Evolutionary conservation across 2,888 invertebrate genomes (phyloP), one percentile per base, ranked within the genome.

Genomic region (Nemotelus nigrinus): DNA sequence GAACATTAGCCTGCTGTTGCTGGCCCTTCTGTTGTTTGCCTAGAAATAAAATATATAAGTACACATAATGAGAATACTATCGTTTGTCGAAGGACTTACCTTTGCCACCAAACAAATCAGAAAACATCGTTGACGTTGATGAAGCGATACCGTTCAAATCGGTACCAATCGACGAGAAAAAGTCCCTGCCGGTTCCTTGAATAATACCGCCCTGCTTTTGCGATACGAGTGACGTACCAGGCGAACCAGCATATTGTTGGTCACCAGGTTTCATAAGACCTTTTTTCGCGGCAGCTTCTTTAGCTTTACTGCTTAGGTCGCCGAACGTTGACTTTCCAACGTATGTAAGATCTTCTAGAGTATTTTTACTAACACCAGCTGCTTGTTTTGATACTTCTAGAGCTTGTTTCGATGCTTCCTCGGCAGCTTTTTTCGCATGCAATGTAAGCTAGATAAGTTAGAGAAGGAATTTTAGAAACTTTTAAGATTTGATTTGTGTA

Each of bases 111-210:
- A 98, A 97, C 82, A 98, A 91, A 86, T 96, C 98, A 77, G 96
- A 96, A 85, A 98, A 95, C 92, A 98, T 97, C 86, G 93, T 96
- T 25, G 95, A 93, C 0, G 97, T 97, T 81, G 97, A 96, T 0
- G 96, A 94, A 41, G 98, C 97, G 70, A 97, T 91, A 5, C 96
- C 96, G 85, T 96, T 97, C 76, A 98, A 90, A 85, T 98, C 98
- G 48, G 93, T 96, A 84, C 96, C 96, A 84, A 98, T 94, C 83
- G 96, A 93, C 79, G 96, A 93, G 88, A 98, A 93, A 89, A 97
- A 94, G 88, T 95, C 93, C 75, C 94, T 89, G 71, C 93, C 92
- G 25, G 93, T 92, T 2, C 90, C 88, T 3, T 92, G 88, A 80
- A 95, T 87, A 2, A 83, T 64, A 2, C 82, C 81, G 44, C 81